Base-by-base conservation (phyloP, 2,113 vertebrate genomes). In the Aegithalos caudatus region DNA sequence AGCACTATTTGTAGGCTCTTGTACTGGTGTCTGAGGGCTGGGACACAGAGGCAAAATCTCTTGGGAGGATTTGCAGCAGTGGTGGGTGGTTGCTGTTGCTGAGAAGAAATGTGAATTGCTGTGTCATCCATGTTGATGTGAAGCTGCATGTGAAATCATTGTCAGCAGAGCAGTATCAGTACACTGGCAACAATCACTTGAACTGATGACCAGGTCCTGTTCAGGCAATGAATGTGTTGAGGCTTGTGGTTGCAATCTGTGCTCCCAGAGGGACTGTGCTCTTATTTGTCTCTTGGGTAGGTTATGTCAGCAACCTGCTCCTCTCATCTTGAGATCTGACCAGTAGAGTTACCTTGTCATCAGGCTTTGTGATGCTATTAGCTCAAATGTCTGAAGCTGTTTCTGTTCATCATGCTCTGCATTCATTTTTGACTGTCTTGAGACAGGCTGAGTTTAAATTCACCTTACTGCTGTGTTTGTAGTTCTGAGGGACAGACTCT, bases 391-490 rank as follows among this genome's bases (percentile, higher is more conserved):
- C 90, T 76, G 72, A 70, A 71, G 38, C 8, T 74, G n/a, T 69
- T 86, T 50, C 56, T 90, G 25, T 91, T 91, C 54, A 23, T 65
- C 33, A 4, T 38, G 33, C 66, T 90, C 82, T 92, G 53, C 65
- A 61, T 85, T 91, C 6, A 1, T 77, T 90, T 53, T 12, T 71
- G 70, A 22, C 53, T 82, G 48, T 23, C 48, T 80, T 27, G 51
- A 48, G 56, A 25, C 14, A 56, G 25, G 29, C 16, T 19, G 57
- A 74, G 47, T 81, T 90, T 76, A 57, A 90, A 79, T 85, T 91
- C 44, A 58, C n/a, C 17, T 87, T 78, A 14, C 58, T 77, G 28
- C 50, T 81, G 1, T 56, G 22, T 42, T 80, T 89, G 23, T 47
- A 21, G 28, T 71, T 86, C 73, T 76, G 53, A 85, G 35, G 35